Conservation (phyloP, 2,113 vertebrate genomes). For the Rhizomys pruinosus region DNA sequence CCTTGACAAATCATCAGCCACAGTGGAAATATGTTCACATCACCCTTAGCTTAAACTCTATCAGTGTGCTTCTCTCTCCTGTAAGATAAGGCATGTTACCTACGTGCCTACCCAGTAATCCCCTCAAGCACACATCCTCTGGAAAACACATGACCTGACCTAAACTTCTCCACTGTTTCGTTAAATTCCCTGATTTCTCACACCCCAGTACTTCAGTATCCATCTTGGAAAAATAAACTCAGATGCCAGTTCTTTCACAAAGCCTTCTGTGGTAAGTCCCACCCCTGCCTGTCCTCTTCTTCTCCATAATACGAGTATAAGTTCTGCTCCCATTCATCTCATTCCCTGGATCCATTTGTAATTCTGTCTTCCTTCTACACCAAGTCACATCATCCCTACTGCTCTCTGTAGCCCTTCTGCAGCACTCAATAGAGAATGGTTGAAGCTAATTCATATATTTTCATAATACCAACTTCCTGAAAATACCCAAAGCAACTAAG, state of each 20-base stretch:
- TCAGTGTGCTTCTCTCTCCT: not conserved
- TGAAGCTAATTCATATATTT: conserved; percentile 21
- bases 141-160: not conserved
- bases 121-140: not conserved
- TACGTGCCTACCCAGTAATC: not conserved
- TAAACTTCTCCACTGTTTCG: not conserved
- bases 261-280: not conserved
- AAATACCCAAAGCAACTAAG: conserved; percentile 5
- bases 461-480: conserved; percentile 28
- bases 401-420: not conserved
- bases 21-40: not conserved
- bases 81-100: not conserved
- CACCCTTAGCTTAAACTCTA: not conserved
- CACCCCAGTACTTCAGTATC: not conserved
- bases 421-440: not conserved
- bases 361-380: accelerated
- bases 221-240: not conserved
- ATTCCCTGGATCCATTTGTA: not conserved
- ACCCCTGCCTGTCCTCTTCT: not conserved
- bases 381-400: not conserved
- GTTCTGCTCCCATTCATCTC: not conserved
- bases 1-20: not conserved
- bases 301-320: not conserved
- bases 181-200: conserved; percentile 13
- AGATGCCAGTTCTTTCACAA: not conserved